Evolutionary conservation across 2,888 invertebrate species (phyloP), one percentile per base, ranked within the genome.

Genomic region (Ceriagrion tenellum): DNA sequence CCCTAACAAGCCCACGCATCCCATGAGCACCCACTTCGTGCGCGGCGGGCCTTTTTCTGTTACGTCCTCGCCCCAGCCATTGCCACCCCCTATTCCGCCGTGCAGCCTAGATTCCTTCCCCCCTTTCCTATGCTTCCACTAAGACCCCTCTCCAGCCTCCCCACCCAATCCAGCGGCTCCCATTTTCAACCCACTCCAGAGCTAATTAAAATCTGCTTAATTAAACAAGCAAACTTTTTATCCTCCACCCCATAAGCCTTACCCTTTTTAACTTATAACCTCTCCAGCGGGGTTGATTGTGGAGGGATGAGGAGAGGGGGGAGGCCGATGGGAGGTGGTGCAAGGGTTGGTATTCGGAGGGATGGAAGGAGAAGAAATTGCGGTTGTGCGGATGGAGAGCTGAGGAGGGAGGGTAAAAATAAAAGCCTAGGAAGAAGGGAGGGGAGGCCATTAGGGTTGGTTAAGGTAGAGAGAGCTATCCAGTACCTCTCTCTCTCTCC

Each of bases 171-270:
- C 95, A 69, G 59, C 95, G 81, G 81, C 89, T 55, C 59, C 88
- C 95, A 95, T 89, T 93, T 90, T 59, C 88, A 95, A 95, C 95
- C 95, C 95, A 95, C 95, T 95, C 95, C 95, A 69, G 95, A 95
- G 95, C 95, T 95, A 95, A 95, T 95, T 95, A 95, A 95, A 95
- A 95, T 95, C 95, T 95, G 95, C 95, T 95, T 95, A 95, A 95
- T 69, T 95, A 95, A 95, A 95, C 93, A 95, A 95, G 95, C 95
- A 95, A 90, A 90, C 74, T 91, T 89, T 95, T 90, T 88, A 95
- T 95, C 95, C 90, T 95, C 93, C 55, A 63, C 91, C 91, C 93
- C 95, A 88, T 91, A 88, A 56, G 95, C 93, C 95, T 95, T 69
- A 93, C 59, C 95, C 95, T 88, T 89, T 59, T 69, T 93, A 93